phyloP scores from a whole-genome alignment of 1,140 invertebrate species.

The Nephotettix cincticeps region DNA sequence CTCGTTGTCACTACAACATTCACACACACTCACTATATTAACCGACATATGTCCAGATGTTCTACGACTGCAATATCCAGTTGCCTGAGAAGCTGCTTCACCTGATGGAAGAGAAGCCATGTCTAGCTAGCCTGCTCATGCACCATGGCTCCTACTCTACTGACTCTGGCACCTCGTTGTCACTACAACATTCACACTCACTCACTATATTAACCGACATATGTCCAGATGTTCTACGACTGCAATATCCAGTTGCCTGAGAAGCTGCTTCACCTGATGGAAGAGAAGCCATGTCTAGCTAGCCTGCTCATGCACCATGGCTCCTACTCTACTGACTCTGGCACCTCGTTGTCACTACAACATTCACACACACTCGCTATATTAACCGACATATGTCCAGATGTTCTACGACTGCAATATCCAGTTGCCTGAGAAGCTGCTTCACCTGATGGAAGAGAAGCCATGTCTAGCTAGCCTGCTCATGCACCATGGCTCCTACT shows the following conservation, averaged over 20 bases:
- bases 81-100: slow-evolving; percentile 27
- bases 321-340: neutral
- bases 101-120: slow-evolving; percentile 1
- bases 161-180: neutral
- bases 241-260: slow-evolving; percentile 24
- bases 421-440: slow-evolving; percentile 25
- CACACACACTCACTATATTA: too few species aligned
- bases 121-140: slow-evolving; percentile 25
- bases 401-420: slow-evolving; percentile 34
- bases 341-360: neutral
- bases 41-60: too few species aligned
- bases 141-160: neutral
- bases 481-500: neutral
- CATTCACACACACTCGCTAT: too few species aligned
- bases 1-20: neutral
- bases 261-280: slow-evolving; percentile 13
- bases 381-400: too few species aligned
- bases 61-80: slow-evolving; percentile 30
- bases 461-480: slow-evolving; percentile 29
- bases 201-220: too few species aligned
- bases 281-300: slow-evolving; percentile 20
- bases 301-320: slow-evolving; percentile 17
- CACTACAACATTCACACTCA: too few species aligned
- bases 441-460: neutral
- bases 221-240: slow-evolving; percentile 36